Evolutionary conservation across 2,797 vertebrate genomes (phyloP), one percentile per base, ranked within the genome.

Genomic region (Liparis tanakae): DNA sequence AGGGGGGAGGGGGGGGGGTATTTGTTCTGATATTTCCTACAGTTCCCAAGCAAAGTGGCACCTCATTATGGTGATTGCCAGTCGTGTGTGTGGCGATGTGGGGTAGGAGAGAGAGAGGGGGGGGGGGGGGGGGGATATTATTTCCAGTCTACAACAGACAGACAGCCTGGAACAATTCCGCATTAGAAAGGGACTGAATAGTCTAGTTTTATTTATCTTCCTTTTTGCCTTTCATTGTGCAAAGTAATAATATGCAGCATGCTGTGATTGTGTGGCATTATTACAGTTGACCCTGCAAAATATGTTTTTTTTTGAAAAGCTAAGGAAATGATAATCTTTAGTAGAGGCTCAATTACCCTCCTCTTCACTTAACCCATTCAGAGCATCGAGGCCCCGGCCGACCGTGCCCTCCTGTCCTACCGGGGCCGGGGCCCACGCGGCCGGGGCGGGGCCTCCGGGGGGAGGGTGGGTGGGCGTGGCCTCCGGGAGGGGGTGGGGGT

Each of bases 381-480:
- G 1, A 13, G 12, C 63, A 22, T 39, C 7, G 53, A 64, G 57
- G 12, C 37, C 56, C 37, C 65, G 82, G 20, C 82, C 79, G 25
- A 30, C 84, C n/a, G 0, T 3, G 36, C n/a, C 79, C 76, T 76
- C 76, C 25, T 30, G 25, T 70, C 61, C 75, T 73, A 61, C 25
- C 4, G 69, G 1, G 46, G 58, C 33, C 59, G 22, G 62, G 41
- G 80, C 55, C 65, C 78, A 72, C 72, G 9, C 65, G 50, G 61
- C 43, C 53, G 60, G 86, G 92, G 90, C 90, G 91, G 85, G 90
- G 86, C 70, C 41, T 83, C 4, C 8, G 17, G 0, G 0, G 46
- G 65, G 51, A 68, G 73, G 80, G 63, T 89, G n/a, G n/a, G 91
- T 86, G 90, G 92, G 90, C 90, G 91, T 86, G 90, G 86, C 70